phyloP scores from a whole-genome alignment of 1,140 invertebrate species.

The Lethrus apterus region DNA sequence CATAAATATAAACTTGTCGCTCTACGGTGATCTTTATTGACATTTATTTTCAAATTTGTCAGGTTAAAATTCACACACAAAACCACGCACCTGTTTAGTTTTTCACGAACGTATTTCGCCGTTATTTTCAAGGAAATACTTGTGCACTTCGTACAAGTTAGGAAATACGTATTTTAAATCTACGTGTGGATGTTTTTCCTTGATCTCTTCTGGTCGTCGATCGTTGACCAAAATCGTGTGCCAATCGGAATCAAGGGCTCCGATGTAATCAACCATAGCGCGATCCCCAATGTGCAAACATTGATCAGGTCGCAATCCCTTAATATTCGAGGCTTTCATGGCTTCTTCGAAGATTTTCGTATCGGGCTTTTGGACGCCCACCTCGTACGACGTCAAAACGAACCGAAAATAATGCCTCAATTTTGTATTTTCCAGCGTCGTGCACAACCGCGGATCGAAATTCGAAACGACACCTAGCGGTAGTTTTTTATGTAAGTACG shows the following conservation, averaged over 20 bases:
- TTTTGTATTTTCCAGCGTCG: conserved; percentile 56
- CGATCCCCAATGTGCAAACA: conserved; percentile 80
- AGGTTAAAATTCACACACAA: too few relatives aligned
- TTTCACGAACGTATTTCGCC: conserved; percentile 2
- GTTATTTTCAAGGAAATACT: conserved; percentile 2
- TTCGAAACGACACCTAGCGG: conserved; percentile 78
- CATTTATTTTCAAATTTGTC: too few relatives aligned
- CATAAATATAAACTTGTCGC: too few relatives aligned
- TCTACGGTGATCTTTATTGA: too few relatives aligned
- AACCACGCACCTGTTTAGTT: too few relatives aligned
- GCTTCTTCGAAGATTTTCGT: conserved; percentile 66
- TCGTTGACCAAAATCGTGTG: conserved; percentile 51
- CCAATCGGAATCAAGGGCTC: conserved; percentile 67
- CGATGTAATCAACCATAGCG: conserved; percentile 65
- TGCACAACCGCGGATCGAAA: conserved; percentile 71
- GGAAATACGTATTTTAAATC: conserved; percentile 27
- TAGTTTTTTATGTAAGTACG: conserved; percentile 46
- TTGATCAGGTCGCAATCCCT: conserved; percentile 47
- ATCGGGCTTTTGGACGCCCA: conserved; percentile 68
- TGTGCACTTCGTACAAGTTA: conserved; percentile 29
- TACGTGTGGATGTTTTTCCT: conserved; percentile 29
- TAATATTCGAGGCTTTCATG: conserved; percentile 43
- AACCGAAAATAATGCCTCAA: conserved; percentile 70
- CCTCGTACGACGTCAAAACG: conserved; percentile 67
- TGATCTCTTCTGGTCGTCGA: conserved; percentile 20